Evolutionary conservation across 2,888 invertebrate species (phyloP), one percentile per base, ranked within the genome.

Genomic region (Yponomeuta malinellus): DNA sequence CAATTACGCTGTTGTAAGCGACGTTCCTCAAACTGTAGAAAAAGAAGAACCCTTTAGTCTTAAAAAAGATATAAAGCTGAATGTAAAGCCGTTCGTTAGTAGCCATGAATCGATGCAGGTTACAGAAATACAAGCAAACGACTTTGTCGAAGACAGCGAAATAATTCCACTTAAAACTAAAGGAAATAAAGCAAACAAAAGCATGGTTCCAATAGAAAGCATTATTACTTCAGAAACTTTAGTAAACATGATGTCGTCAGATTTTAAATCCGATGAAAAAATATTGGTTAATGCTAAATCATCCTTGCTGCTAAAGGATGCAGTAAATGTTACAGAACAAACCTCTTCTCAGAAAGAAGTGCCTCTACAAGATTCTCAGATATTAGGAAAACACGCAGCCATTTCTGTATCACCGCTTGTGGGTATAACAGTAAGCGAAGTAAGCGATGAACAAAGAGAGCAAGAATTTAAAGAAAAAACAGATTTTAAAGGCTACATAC

Each of bases 361-460:
- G n/a, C 84, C 89, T 0, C 86, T 94, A 59, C 86, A 93, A 73
- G 87, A 93, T 72, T 82, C 85, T 67, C 82, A 87, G 71, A 90
- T 93, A 5, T 87, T 89, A 78, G 78, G 88, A 74, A 93, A 90
- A 0, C 92, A 88, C 75, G 95, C 95, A 15, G 90, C 90, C 12
- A 86, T 94, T 74, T 85, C 89, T 1, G 87, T 95, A 75, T 89
- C 94, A 37, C 93, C 95, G 0, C 94, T 95, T 72, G 88, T 95
- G 76, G 93, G 95, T 71, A 77, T 97, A 37, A 90, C 93, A 71
- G 91, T 97, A 29, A 93, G 93, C 59, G 95, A 97, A 88, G 84
- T 94, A 0, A 90, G 93, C 31, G 94, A 95, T 79, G 94, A 93
- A 74, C 86, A 94, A 67, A 91, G 91, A 73, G 95, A 96, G 84